Conservation (phyloP, 1,140 invertebrate species). For the Cardiocondyla obscurior region DNA sequence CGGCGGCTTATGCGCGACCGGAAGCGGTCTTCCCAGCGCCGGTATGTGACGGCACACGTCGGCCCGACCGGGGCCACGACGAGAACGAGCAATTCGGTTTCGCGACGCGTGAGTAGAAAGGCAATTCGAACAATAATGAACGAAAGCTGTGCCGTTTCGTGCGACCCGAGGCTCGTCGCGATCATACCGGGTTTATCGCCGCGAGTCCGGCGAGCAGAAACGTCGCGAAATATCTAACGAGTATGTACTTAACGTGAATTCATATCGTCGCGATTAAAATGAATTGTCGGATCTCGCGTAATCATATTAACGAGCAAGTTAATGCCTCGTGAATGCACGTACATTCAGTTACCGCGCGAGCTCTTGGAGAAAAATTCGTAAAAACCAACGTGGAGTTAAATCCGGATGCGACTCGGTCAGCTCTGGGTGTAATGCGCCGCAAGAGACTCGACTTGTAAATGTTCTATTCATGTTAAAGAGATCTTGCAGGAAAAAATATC, state of each 20-base stretch:
- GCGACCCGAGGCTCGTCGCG: not conserved
- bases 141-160: not conserved
- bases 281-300: not conserved
- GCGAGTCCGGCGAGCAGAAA: not conserved
- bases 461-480: constrained; percentile 6
- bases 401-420: not conserved
- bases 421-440: not conserved
- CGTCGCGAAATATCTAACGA: not conserved
- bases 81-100: constrained; percentile 80
- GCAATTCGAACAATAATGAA: not conserved
- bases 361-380: not conserved
- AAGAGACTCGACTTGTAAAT: constrained; percentile 31
- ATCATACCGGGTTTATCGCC: not conserved
- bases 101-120: constrained; percentile 80
- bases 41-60: constrained; percentile 81
- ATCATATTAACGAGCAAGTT: not conserved
- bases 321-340: not conserved
- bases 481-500: constrained; percentile 26
- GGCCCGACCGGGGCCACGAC: constrained; percentile 78
- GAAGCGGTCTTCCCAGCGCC: constrained; percentile 63
- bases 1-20: constrained; percentile 71
- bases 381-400: constrained; percentile 8
- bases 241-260: constrained; percentile 11
- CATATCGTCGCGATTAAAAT: constrained; percentile 15
- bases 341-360: not conserved